These are phyloP conservation scores for Barypeithes pellucidus DNA, from an alignment of 2,888 invertebrate species.

Conservation along the genomic window DNA sequence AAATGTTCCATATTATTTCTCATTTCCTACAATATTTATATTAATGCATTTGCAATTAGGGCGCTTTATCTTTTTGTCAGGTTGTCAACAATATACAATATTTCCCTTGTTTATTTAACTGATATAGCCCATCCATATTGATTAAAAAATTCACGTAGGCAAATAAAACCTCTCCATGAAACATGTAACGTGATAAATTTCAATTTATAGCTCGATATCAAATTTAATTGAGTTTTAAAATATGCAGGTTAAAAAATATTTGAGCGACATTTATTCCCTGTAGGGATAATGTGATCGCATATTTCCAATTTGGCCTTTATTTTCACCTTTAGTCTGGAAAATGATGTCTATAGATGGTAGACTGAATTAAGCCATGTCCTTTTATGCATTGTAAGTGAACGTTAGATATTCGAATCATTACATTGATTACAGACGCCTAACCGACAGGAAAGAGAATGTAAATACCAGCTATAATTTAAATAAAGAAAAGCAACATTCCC, in stretches of 20 bases:
- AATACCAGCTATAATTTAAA: too few species aligned
- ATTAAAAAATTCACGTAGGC: not conserved
- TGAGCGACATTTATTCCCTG: not conserved
- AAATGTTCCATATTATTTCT: not conserved
- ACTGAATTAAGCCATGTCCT: too few species aligned
- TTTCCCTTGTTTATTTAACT: not conserved
- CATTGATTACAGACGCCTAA: too few species aligned
- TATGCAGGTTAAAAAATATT: not conserved
- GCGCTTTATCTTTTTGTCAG: not conserved
- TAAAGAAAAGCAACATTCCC: too few species aligned
- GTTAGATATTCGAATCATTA: too few species aligned
- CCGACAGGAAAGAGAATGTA: too few species aligned
- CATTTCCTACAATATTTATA: not conserved
- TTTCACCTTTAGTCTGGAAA: not conserved
- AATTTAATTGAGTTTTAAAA: constrained; percentile 9
- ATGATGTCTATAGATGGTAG: not conserved
- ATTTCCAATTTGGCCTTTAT: too few species aligned
- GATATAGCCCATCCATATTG: constrained; percentile 2
- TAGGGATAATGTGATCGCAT: too few species aligned
- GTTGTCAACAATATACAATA: not conserved
- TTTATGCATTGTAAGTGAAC: too few species aligned
- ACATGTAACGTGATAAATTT: not conserved
- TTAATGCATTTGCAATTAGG: not conserved
- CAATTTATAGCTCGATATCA: not conserved
- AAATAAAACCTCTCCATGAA: not conserved